A percentile compares a stretch with the other conserved stretches of the same genome.
Evolutionary conservation across 2,113 vertebrate genomes (phyloP).

Genomic region (Brienomyrus longianalis): DNA sequence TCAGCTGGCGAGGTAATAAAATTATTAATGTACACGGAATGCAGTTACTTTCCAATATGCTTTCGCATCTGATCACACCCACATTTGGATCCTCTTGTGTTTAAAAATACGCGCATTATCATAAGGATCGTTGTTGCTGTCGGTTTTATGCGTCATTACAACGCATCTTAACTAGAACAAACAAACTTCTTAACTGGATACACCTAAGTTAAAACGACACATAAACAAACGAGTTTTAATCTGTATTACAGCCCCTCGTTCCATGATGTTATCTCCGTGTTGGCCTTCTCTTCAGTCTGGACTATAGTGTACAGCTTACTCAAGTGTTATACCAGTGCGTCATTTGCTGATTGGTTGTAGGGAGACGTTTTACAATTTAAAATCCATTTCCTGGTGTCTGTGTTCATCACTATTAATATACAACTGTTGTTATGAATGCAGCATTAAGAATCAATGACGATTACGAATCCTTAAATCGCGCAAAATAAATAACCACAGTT

Average conservation of each 20-base stretch:
- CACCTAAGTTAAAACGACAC: background rate
- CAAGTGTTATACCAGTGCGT: background rate
- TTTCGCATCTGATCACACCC: background rate
- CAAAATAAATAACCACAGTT: background rate
- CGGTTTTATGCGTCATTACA: background rate
- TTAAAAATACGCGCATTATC: background rate
- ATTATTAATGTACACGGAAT: background rate
- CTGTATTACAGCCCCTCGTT: background rate
- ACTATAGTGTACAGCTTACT: background rate
- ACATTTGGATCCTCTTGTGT: background rate
- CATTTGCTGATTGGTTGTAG: conserved; percentile 5
- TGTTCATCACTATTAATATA: background rate
- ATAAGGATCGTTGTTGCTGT: background rate
- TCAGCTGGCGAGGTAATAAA: conserved; percentile 12
- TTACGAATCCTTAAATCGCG: background rate
- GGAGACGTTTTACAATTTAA: background rate
- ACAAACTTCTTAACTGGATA: background rate
- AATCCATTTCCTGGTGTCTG: background rate
- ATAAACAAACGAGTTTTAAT: background rate
- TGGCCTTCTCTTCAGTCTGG: conserved; percentile 5
- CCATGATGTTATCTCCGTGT: background rate
- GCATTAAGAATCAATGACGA: background rate
- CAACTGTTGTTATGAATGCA: background rate
- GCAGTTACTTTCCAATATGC: background rate
- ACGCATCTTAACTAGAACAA: background rate